Base-by-base conservation (phyloP, 2,888 invertebrate genomes). In the Orchesella flavescens region DNA sequence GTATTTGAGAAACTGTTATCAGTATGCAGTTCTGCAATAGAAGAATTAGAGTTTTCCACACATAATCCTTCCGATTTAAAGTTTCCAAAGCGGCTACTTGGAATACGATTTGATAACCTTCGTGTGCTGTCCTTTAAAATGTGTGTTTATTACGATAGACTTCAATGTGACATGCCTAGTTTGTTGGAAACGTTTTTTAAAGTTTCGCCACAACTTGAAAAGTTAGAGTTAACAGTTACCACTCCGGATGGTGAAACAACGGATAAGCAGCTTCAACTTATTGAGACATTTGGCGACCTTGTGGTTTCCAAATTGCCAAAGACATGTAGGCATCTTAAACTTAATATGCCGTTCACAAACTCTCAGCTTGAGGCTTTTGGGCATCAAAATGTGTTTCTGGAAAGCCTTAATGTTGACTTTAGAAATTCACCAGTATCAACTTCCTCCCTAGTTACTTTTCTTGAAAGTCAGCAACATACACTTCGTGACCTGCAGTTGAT, bases 351-450 rank as follows among this genome's bases (percentile, higher is more conserved):
- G 15, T 61, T 82, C 34, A 82, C 66, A 23, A 76, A 82, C n/a
- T 43, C 59, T 0, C 76, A 76, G 49, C n/a, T 82, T 24, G 44
- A 61, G 0, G 10, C 12, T 7, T 75, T 82, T 24, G 65, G 53
- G 19, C 23, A 49, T n/a, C 68, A 66, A 55, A 34, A 74, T 21
- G 49, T 82, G 46, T 23, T 63, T 17, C 49, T 82, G 24, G 82
- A 82, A 49, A 68, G 75, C 75, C 49, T 81, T 23, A 74, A 68
- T 15, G 66, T 81, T 44, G 81, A 81, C 68, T 81, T 81, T 81
- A 74, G 68, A 53, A 80, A 80, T 34, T 65, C 49, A 0, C 65
- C 57, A 15, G 46, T 80, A 13, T 63, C 63, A 19, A 65, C 66
- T 5, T 34, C 63, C 49, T 59, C 72, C 4, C 61, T 80, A 43